These are phyloP conservation scores for Pygocentrus nattereri DNA, from an alignment of 2,797 vertebrate genomes.

Conservation along the genomic window DNA sequence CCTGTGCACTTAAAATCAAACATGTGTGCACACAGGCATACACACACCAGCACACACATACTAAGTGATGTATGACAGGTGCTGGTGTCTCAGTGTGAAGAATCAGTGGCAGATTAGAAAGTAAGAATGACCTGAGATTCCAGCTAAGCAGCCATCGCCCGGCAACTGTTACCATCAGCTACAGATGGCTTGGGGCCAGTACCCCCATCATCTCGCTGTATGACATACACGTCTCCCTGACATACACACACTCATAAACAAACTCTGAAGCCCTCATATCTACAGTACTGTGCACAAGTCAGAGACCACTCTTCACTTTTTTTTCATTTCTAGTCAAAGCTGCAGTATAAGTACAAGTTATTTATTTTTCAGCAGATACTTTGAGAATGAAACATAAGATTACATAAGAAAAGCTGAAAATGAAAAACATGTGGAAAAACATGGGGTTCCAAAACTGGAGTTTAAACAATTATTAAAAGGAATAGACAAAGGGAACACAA, in stretches of 20 bases:
- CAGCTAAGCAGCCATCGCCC: conserved; percentile 68
- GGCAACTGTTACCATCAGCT: conserved; percentile 65
- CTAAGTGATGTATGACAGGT: not conserved
- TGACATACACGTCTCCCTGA: conserved; percentile 10
- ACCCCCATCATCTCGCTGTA: conserved; percentile 28
- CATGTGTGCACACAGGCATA: conserved; percentile 10
- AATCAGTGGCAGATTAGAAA: conserved; percentile 63
- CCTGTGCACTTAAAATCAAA: not conserved
- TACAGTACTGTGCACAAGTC: conserved; percentile 54
- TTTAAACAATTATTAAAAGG: no score
- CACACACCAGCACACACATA: not conserved
- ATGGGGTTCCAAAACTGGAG: no score
- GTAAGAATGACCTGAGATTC: conserved; percentile 66
- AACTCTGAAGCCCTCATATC: not conserved
- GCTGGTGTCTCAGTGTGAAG: conserved; percentile 31
- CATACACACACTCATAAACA: not conserved
- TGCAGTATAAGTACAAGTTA: no score
- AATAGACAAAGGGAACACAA: no score
- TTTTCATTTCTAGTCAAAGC: no score
- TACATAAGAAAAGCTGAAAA: no score
- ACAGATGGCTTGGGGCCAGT: conserved; percentile 70
- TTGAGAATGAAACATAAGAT: no score
- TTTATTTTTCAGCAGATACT: no score
- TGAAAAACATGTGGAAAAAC: no score
- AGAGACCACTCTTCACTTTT: no score